These are phyloP conservation scores for Oreochromis grahami DNA, from an alignment of 2,797 vertebrate genomes.

Conservation along the genomic window DNA sequence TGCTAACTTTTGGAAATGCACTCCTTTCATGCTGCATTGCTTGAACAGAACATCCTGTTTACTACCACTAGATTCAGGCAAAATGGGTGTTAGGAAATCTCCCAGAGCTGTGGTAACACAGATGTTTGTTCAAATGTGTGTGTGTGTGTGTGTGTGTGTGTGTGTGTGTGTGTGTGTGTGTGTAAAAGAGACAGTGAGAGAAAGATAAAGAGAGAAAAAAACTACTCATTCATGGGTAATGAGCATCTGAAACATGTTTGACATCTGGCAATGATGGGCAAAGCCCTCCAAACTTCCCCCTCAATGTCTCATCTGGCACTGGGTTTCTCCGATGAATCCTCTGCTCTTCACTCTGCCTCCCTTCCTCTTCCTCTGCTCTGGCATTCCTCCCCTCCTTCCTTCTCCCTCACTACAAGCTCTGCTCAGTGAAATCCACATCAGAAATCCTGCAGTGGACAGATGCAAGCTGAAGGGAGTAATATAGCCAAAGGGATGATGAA, in stretches of 20 bases:
- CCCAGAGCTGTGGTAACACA: background rate
- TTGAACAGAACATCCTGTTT: background rate
- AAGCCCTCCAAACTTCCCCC: background rate
- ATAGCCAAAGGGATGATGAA: background rate
- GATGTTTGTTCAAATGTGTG: background rate
- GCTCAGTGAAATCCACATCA: background rate
- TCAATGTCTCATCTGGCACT: constrained; percentile 7
- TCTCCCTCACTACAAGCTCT: background rate
- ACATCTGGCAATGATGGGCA: constrained; percentile 27
- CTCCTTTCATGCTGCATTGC: background rate
- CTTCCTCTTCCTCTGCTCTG: background rate
- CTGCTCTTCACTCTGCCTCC: background rate
- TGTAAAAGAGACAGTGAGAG: background rate
- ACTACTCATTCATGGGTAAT: background rate
- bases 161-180: no score
- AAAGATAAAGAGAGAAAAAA: background rate
- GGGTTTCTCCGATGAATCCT: background rate
- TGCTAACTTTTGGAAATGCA: background rate
- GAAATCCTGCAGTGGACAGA: background rate
- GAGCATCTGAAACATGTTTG: constrained; percentile 17
- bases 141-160: no score
- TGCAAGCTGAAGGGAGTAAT: background rate
- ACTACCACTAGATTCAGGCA: background rate
- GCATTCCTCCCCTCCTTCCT: background rate
- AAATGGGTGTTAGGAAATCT: background rate